Evolutionary conservation across 1,140 invertebrate species (phyloP), one percentile per base, ranked within the genome.

Genomic region (Probaryconus sp.): DNA sequence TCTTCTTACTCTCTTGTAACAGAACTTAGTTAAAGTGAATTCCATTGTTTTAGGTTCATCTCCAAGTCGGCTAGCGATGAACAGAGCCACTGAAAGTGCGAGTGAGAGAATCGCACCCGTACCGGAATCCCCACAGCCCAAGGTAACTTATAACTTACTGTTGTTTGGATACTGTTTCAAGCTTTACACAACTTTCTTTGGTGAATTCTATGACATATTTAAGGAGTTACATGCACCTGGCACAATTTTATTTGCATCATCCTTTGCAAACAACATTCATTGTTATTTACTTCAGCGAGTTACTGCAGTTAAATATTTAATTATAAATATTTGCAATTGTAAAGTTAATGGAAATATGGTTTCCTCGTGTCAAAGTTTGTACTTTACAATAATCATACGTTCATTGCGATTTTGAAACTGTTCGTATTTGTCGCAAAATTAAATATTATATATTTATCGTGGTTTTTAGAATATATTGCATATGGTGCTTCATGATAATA

Each of bases 51-150:
- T 76, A 91, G 91, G 88, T 64, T 86, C 88, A 68, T 89, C 89
- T 24, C 88, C 89, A 3, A 83, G 83, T 31, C 83, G 88, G 63
- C 53, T 86, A 5, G 84, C 88, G 9, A 79, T 87, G 35, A 91
- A 88, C 80, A 85, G 89, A 84, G 85, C 89, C 13, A 81, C 88
- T 10, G 84, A 89, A 43, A 84, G 78, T 5, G 76, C 88, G n/a
- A 88, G 88, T 28, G 85, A 87, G 37, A 80, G 81, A 74, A 85
- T 89, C 43, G 78, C 87, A 48, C 83, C 83, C 81, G 77, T 89
- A 79, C 37, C 89, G 79, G 78, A 85, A 79, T 74, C 89, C 84
- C 60, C 88, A 77, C 74, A 90, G 85, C 77, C 89, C 88, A 91
- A 91, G 89, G 90, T 91, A 90, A 78, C 38, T 48, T 38, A 51